A percentile compares a stretch with the other conserved stretches of the same genome.
Conservation (phyloP, 1,140 invertebrate genomes). For the Elymnias hypermnestra region DNA sequence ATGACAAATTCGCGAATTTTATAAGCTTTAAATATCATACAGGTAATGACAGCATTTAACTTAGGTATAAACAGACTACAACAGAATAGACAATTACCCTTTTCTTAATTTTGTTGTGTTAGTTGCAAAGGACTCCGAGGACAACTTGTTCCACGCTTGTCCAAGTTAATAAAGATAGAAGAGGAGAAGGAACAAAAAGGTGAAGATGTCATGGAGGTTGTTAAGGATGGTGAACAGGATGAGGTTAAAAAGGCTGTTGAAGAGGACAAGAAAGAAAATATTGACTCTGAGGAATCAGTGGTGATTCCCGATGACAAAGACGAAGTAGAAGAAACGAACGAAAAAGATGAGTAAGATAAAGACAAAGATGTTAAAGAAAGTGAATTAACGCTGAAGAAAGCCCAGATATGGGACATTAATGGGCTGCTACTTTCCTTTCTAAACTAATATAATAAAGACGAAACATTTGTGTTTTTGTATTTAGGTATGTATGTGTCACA, state of each 20-base stretch:
- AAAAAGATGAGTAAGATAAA: slow-evolving; percentile 19
- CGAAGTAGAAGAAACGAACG: slow-evolving; percentile 19
- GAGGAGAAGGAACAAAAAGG: slow-evolving; percentile 77
- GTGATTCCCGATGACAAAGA: slow-evolving; percentile 50
- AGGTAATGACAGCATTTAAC: no score
- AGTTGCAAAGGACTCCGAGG: slow-evolving; percentile 89
- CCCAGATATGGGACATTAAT: no score
- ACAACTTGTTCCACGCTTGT: slow-evolving; percentile 87
- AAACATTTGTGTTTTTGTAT: no score
- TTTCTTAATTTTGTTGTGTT: no score
- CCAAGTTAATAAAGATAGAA: slow-evolving; percentile 86
- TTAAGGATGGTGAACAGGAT: slow-evolving; percentile 63
- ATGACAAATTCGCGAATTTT: no score
- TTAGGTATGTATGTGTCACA: no score
- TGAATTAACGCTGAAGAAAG: no score
- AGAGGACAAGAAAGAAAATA: slow-evolving; percentile 53
- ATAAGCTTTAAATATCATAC: no score
- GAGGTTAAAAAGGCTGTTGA: slow-evolving; percentile 54
- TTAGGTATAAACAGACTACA: no score
- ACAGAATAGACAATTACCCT: no score
- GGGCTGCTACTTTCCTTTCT: no score
- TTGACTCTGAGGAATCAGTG: slow-evolving; percentile 6
- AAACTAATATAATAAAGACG: no score
- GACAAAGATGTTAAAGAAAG: slow-evolving; percentile 21
- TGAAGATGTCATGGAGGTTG: slow-evolving; percentile 66